Conservation (phyloP, 2,113 vertebrate genomes). For the Lampris incognitus region DNA sequence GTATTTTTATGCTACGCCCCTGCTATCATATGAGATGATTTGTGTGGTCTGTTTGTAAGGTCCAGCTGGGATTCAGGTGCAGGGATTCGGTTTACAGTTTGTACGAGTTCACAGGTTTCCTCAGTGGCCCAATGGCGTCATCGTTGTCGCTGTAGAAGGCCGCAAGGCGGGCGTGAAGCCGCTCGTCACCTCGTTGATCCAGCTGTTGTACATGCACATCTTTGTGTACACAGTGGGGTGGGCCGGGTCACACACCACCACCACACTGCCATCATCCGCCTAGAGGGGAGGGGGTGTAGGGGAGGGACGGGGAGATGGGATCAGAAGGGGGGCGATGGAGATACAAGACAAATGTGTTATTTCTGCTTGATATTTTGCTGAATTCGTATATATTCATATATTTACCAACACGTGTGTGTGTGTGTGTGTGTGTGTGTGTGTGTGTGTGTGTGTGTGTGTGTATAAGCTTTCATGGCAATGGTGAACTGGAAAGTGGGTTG, state of each 20-base stretch:
- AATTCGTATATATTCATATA: neutral
- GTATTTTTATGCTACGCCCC: too few species aligned
- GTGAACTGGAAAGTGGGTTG: too few species aligned
- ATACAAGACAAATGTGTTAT: neutral
- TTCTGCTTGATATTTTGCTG: neutral
- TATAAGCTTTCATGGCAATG: too few species aligned
- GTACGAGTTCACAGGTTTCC: neutral
- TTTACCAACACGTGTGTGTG: neutral
- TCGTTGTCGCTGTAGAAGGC: neutral
- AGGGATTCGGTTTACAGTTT: neutral
- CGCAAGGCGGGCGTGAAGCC: neutral
- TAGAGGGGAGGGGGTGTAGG: slow-evolving; percentile 3
- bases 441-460: too few species aligned
- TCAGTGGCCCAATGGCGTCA: neutral
- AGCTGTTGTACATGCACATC: slow-evolving; percentile 58
- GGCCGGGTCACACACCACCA: slow-evolving; percentile 64
- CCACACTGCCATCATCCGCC: slow-evolving; percentile 47
- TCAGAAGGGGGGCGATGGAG: neutral
- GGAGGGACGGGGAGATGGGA: neutral
- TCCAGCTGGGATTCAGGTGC: too few species aligned
- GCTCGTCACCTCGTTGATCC: slow-evolving; percentile 54
- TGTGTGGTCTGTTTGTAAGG: too few species aligned
- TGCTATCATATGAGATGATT: too few species aligned
- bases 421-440: too few species aligned
- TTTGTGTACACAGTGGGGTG: slow-evolving; percentile 59